Evolutionary conservation across 2,797 vertebrate genomes (phyloP).

Genomic region (Liparis tanakae): DNA sequence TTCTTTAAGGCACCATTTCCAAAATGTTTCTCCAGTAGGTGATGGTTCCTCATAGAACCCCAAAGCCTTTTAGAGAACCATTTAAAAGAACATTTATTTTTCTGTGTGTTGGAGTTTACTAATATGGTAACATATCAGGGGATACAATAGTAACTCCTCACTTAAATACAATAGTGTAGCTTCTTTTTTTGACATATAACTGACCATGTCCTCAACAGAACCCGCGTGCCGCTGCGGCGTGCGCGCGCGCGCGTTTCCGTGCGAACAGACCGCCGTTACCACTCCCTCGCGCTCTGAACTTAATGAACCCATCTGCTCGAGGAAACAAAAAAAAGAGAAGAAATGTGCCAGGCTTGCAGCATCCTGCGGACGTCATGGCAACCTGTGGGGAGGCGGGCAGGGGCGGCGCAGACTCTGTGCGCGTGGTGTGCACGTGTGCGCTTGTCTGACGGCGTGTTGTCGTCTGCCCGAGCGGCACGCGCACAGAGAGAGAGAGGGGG

Average conservation of each 20-base stretch:
- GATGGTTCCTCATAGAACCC: no score
- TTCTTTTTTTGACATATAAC: not conserved
- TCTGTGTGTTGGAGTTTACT: not conserved
- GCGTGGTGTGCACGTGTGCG: constrained; percentile 15
- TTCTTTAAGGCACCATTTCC: no score
- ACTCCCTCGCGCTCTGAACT: constrained; percentile 54
- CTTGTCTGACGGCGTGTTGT: constrained; percentile 58
- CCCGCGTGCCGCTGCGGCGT: not conserved
- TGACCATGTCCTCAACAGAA: not conserved
- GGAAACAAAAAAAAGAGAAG: not conserved
- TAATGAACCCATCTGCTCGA: constrained; percentile 59
- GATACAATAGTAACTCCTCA: not conserved
- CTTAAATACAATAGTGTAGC: not conserved
- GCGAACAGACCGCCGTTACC: constrained; percentile 1
- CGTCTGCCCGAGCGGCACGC: constrained; percentile 53
- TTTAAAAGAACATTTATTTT: no score
- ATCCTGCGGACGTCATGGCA: constrained; percentile 82
- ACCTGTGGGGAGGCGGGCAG: constrained; percentile 77
- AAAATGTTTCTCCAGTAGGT: no score
- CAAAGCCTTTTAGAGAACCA: no score
- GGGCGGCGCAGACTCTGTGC: constrained; percentile 62
- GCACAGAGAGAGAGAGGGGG: constrained; percentile 41
- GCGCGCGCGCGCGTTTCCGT: constrained; percentile 1
- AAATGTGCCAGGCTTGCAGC: constrained; percentile 77
- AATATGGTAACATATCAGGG: not conserved